Evolutionary conservation across 2,888 invertebrate species (phyloP), one percentile per base, ranked within the genome.

Genomic region (Diplolepis rosae): DNA sequence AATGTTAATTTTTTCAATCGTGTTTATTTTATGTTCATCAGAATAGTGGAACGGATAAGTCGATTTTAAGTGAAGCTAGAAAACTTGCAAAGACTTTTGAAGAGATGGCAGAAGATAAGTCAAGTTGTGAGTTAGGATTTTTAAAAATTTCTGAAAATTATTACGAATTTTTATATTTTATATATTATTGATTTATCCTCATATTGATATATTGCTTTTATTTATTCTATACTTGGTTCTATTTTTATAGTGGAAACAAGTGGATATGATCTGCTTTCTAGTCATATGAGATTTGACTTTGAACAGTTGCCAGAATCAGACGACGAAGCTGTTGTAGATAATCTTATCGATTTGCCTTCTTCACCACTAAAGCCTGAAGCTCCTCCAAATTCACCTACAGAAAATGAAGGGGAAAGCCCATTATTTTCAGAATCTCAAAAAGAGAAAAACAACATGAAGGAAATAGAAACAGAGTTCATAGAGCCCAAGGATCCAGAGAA

Each of bases 281-380:
- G 68, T 48, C 81, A 82, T 73, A 75, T 77, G 27, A 73, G 74
- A 18, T 80, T 83, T 79, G 81, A 81, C 39, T 86, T 84, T 52
- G 82, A 84, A 50, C 65, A 81, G 39, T 71, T 85, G 68, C 85
- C 86, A 35, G 77, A 76, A 28, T 87, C 83, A 48, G 87, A 87
- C 68, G 84, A 84, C 70, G 86, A 85, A 66, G 68, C 66, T 35
- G 28, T 69, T 27, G 79, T 81, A 35, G 80, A 82, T 54, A 81
- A 87, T 78, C 78, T 87, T 50, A 87, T 87, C 56, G 85, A 85
- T 42, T 76, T 87, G 15, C 81, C 82, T n/a, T 9, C 50, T 13
- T 83, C 85, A 22, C 83, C 85, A 4, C 13, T 27, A 11, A 61
- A 61, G 39, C 13, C n/a, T 15, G 22, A 30, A 39, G 45, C 22